Evolutionary conservation across 2,888 invertebrate genomes (phyloP).

Genomic region (Sinhomidia bicolor): DNA sequence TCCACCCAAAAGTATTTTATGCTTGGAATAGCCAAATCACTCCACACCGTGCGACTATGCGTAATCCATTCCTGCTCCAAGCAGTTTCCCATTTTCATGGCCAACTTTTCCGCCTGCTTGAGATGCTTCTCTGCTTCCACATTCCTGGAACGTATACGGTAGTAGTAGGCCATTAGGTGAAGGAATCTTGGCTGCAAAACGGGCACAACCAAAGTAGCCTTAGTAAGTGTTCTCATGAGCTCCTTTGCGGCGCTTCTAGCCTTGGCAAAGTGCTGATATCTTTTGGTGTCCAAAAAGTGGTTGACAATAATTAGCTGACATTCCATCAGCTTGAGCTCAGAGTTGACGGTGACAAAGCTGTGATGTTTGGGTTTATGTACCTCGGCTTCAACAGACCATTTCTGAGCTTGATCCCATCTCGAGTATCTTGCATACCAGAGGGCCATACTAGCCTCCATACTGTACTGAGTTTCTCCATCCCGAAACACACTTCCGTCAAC

Average conservation of each 20-base stretch:
- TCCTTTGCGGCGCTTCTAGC: constrained; percentile 70
- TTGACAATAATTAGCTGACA: constrained; percentile 77
- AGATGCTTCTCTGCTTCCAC: constrained; percentile 73
- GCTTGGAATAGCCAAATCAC: constrained; percentile 73
- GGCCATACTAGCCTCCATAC: constrained; percentile 76
- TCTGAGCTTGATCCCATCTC: constrained; percentile 74
- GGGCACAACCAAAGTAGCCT: constrained; percentile 66
- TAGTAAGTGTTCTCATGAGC: constrained; percentile 67
- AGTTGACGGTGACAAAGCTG: constrained; percentile 66
- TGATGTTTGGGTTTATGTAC: constrained; percentile 66
- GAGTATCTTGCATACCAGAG: constrained; percentile 76
- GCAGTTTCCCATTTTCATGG: constrained; percentile 70
- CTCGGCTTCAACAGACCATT: constrained; percentile 74
- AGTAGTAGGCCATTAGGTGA: constrained; percentile 77
- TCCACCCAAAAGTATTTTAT: constrained; percentile 79
- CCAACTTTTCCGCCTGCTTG: constrained; percentile 71
- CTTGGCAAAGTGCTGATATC: constrained; percentile 77
- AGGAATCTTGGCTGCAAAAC: constrained; percentile 73
- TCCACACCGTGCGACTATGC: constrained; percentile 78
- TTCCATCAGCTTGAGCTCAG: constrained; percentile 77
- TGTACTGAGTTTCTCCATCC: constrained; percentile 74
- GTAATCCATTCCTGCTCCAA: constrained; percentile 78
- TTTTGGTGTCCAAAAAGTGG: constrained; percentile 77
- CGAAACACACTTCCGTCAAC: constrained; percentile 64
- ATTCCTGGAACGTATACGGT: constrained; percentile 71